Evolutionary conservation across 2,113 vertebrate genomes (phyloP).

Genomic region (Natator depressus): DNA sequence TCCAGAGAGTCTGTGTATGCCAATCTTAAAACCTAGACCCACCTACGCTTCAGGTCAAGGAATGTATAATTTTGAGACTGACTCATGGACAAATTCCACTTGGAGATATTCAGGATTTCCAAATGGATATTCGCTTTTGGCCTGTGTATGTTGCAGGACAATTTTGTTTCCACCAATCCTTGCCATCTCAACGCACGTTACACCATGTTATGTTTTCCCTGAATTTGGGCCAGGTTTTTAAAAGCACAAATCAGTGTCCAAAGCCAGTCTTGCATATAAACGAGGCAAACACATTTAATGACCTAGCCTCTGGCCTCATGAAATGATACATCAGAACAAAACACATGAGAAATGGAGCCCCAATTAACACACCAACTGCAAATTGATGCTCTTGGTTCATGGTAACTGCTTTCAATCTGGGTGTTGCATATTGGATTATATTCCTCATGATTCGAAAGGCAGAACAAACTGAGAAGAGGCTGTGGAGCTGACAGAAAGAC

Average conservation of each 20-base stretch:
- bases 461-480: constrained; percentile 35
- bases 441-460: constrained; percentile 67
- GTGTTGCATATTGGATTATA: constrained; percentile 67
- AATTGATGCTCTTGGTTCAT: constrained; percentile 60
- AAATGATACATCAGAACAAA: constrained; percentile 68
- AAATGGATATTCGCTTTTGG: constrained; percentile 70
- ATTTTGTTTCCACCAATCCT: constrained; percentile 54
- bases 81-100: constrained; percentile 28
- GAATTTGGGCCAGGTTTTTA: constrained; percentile 62
- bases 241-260: constrained; percentile 65
- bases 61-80: background rate
- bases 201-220: constrained; percentile 56
- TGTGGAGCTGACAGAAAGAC: constrained; percentile 13
- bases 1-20: background rate
- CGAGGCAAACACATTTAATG: constrained; percentile 47
- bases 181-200: constrained; percentile 32
- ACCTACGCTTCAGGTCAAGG: background rate
- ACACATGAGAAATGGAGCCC: constrained; percentile 71
- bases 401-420: constrained; percentile 61
- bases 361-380: constrained; percentile 74
- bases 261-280: constrained; percentile 56
- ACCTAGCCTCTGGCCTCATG: constrained; percentile 44
- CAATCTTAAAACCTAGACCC: background rate
- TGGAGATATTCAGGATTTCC: constrained; percentile 51
- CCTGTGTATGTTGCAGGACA: constrained; percentile 29